Evolutionary conservation across 2,888 invertebrate genomes (phyloP), one percentile per base, ranked within the genome.

Genomic region (Dryobota labecula): DNA sequence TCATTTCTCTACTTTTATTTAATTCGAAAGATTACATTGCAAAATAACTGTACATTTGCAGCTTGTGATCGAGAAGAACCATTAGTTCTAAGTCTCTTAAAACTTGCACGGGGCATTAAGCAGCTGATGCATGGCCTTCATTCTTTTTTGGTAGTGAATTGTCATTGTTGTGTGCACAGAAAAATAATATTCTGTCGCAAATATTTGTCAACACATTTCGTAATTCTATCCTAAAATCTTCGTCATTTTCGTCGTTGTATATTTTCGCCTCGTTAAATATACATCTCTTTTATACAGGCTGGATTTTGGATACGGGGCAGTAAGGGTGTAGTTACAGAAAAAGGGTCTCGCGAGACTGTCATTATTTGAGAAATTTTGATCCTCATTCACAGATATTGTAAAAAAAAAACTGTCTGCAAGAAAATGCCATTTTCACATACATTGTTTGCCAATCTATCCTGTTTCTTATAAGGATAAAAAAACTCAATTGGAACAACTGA

Each of bases 21-120:
- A 76, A 71, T 76, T 76, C 56, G 45, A 45, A 78, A 62, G 11
- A 82, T 60, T 58, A 53, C 20, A 51, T 7, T 61, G 8, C 11
- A 66, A 56, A 24, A 67, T 51, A 30, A 20, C 38, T 53, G 41
- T 61, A 47, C 24, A 51, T 58, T 71, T 56, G 1, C n/a, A 41
- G 47, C 49, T 64, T 64, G 27, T 67, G 71, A 20, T 5, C 3
- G 13, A 36, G 27, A 63, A 66, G 33, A 20, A 6, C 30, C 36
- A 76, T 68, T 70, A 15, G n/a, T 63, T 62, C 18, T 47, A 49
- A 41, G 58, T 45, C 11, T 57, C 33, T 66, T 73, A 58, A 70
- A 70, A 70, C 60, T 75, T 71, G 30, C 20, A 66, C 45, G 47
- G 56, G 24, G 9, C 56, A 63, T 73, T 66, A 63, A 27, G 24